phyloP scores from a whole-genome alignment of 2,888 invertebrate genomes.

The Pachycephus smyrnensis region DNA sequence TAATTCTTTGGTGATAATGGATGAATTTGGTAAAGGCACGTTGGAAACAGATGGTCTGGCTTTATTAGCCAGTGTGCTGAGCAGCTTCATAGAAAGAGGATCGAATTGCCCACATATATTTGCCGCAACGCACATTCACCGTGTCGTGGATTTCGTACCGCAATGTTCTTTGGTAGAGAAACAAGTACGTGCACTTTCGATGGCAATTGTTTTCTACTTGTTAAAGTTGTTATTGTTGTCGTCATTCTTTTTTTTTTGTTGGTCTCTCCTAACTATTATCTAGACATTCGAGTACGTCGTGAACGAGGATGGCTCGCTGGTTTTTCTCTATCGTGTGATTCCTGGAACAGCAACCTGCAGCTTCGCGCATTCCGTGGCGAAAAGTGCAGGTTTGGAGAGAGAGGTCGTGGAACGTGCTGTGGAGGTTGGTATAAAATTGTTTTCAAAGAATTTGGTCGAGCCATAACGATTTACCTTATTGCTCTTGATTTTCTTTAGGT shows the following conservation, averaged over 20 bases:
- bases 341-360: constrained; percentile 74
- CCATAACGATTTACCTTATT: neutral
- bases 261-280: constrained; percentile 15
- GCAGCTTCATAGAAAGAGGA: constrained; percentile 73
- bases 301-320: constrained; percentile 70
- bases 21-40: constrained; percentile 93
- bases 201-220: neutral
- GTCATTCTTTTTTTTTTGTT: constrained; percentile 9
- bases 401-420: constrained; percentile 70
- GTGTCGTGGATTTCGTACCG: constrained; percentile 73
- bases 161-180: constrained; percentile 69
- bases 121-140: constrained; percentile 83
- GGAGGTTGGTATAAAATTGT: constrained; percentile 52
- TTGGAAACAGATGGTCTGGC: constrained; percentile 80
- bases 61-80: constrained; percentile 77
- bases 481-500: constrained; percentile 25
- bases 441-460: neutral
- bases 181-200: constrained; percentile 66
- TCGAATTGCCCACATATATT: constrained; percentile 79
- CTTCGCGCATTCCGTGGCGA: constrained; percentile 77
- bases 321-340: constrained; percentile 76
- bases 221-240: neutral
- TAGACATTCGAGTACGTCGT: constrained; percentile 76
- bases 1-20: constrained; percentile 82
- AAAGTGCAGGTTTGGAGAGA: constrained; percentile 70